Evolutionary conservation across 1,140 invertebrate genomes (phyloP), one percentile per base, ranked within the genome.

Genomic region (Pseudomyrmex concolor): DNA sequence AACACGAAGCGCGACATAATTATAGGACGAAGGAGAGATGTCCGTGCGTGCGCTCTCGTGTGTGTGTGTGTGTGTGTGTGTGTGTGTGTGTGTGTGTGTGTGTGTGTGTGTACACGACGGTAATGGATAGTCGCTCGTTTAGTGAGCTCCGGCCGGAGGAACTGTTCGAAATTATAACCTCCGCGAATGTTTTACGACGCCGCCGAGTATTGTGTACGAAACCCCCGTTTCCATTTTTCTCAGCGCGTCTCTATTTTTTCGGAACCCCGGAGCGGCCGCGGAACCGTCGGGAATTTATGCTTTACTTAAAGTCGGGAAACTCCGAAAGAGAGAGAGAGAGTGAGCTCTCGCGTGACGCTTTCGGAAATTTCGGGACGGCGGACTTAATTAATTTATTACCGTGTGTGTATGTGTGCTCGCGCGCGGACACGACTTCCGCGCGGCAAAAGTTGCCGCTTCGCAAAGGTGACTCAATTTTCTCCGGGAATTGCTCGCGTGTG

Each of bases 81-180:
- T 25, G 25, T 25, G 22, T 25, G 22, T 25, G 25, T 25, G 25
- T 22, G 43, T 62, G 25, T 17, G 17, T 67, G 50, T 57, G 19
- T 59, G 34, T 50, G 70, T 55, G 45, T 82, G 55, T 71, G 12
- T 71, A 84, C 64, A 60, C 22, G 85, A 66, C 59, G 48, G 34
- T 88, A 85, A 88, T 63, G 71, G 84, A 87, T 87, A 85, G 86
- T 88, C 43, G 86, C 67, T 88, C 83, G 83, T 85, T 88, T 34
- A 34, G 85, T 80, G 81, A 51, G 85, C 85, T 68, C 82, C 48
- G 85, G 45, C 22, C 43, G 60, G 81, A 48, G 54, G 9, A 84
- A 70, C 85, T 43, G 68, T 87, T 80, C 76, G 86, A 84, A 87
- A 87, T 87, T 87, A 87, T 76, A 87, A 87, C 83, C 81, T 64